These are phyloP conservation scores for Drosophila bocki DNA, from an alignment of 1,140 invertebrate species.

Conservation along the genomic window DNA sequence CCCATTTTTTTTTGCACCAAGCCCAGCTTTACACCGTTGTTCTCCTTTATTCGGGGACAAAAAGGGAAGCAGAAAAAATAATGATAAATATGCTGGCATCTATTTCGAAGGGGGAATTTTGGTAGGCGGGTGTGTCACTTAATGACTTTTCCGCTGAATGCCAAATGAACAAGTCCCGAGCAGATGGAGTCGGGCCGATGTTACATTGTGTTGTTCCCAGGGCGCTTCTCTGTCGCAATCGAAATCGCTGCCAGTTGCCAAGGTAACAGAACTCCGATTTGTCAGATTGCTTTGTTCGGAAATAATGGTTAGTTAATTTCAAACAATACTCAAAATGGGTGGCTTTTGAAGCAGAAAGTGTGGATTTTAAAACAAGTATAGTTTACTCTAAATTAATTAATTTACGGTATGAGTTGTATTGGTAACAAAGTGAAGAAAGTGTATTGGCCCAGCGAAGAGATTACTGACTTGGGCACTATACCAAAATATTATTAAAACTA, in stretches of 20 bases:
- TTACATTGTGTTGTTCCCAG: slow-evolving; percentile 39
- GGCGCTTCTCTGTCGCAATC: slow-evolving; percentile 18
- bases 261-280: slow-evolving; percentile 27
- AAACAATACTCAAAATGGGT: neutral
- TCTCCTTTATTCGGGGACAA: slow-evolving; percentile 38
- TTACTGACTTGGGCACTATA: neutral
- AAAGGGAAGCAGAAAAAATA: slow-evolving; percentile 55
- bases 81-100: slow-evolving; percentile 76
- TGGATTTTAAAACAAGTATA: neutral
- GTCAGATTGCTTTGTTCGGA: slow-evolving; percentile 25
- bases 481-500: neutral
- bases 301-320: neutral
- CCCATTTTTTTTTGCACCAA: slow-evolving; percentile 38
- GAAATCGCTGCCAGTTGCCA: slow-evolving; percentile 10
- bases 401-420: neutral
- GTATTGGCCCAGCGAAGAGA: no score
- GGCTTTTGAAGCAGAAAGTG: neutral
- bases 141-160: slow-evolving; percentile 73
- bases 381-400: neutral
- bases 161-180: slow-evolving; percentile 38
- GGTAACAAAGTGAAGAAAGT: no score
- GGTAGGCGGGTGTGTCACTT: slow-evolving; percentile 70
- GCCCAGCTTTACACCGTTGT: slow-evolving; percentile 46
- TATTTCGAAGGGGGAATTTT: slow-evolving; percentile 40
- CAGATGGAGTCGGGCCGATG: slow-evolving; percentile 27